phyloP scores from a whole-genome alignment of 2,888 invertebrate species.

The Coenonympha glycerion region DNA sequence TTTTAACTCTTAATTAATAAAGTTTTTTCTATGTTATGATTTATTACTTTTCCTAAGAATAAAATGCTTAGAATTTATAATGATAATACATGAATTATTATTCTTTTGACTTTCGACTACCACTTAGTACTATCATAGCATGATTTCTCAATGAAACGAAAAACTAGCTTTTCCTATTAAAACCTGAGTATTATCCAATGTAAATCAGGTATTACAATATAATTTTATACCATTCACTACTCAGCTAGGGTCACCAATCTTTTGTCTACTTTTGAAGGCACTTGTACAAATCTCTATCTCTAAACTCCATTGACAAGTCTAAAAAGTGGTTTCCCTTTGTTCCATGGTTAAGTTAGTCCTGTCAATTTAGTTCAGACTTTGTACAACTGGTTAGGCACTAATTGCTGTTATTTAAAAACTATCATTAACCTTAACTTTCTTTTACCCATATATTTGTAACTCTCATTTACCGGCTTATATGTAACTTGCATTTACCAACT shows the following conservation, averaged over 20 bases:
- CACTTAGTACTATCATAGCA: slow-evolving; percentile 16
- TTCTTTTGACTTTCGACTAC: slow-evolving; percentile 24
- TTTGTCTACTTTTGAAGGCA: background rate
- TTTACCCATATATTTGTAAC: too few species aligned
- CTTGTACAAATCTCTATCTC: too few species aligned
- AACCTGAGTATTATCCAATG: slow-evolving; percentile 33
- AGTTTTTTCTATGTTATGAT: background rate
- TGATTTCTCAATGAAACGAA: slow-evolving; percentile 15
- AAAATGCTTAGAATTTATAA: background rate
- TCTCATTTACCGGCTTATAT: background rate
- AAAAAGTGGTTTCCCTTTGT: too few species aligned
- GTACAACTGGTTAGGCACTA: too few species aligned
- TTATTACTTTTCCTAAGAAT: slow-evolving; percentile 4
- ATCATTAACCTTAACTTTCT: background rate
- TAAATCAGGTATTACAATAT: slow-evolving; percentile 31
- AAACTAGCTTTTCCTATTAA: slow-evolving; percentile 25
- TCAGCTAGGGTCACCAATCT: slow-evolving; percentile 6
- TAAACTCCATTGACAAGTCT: too few species aligned
- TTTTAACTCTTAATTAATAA: slow-evolving; percentile 8
- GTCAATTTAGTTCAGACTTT: too few species aligned
- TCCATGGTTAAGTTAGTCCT: too few species aligned
- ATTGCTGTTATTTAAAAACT: too few species aligned
- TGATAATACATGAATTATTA: background rate
- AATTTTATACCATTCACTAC: slow-evolving; percentile 24
- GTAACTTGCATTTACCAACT: background rate